A percentile compares a stretch with the other conserved stretches of the same genome.
Conservation (phyloP, 2,113 vertebrate species). For the Vireo altiloquus region DNA sequence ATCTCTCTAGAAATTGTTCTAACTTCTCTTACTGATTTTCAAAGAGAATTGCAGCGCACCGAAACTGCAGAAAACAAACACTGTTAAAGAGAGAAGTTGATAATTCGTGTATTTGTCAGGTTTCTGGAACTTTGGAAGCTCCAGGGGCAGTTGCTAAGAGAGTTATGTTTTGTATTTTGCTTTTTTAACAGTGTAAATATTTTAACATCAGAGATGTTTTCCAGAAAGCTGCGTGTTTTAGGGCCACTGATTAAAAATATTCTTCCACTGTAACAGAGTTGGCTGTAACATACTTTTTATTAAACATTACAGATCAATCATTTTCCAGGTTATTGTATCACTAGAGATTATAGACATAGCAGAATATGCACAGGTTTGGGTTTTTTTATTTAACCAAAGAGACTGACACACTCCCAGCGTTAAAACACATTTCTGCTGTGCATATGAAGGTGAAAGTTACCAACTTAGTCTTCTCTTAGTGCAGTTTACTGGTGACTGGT, state of each 20-base stretch:
- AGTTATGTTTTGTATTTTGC: background rate
- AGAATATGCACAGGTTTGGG: background rate
- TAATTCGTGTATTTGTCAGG: background rate
- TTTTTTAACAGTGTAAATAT: background rate
- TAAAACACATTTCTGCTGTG: background rate
- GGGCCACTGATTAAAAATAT: constrained; percentile 46
- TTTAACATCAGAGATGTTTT: background rate
- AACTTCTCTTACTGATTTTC: background rate
- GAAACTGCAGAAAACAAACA: background rate
- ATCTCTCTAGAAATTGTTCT: background rate
- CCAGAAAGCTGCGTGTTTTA: constrained; percentile 21
- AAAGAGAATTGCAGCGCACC: background rate
- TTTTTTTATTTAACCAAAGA: background rate
- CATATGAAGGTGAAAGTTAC: background rate
- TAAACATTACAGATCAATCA: constrained; percentile 17
- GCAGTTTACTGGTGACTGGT: background rate
- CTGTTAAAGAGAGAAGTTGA: background rate
- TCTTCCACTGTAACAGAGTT: background rate
- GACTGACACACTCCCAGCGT: background rate
- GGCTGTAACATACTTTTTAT: constrained; percentile 4
- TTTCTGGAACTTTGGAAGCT: constrained; percentile 1
- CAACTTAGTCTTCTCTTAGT: background rate
- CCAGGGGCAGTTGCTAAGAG: background rate
- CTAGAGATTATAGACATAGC: background rate
- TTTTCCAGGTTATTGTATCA: constrained; percentile 33